Base-by-base conservation (phyloP, 2,113 vertebrate species). In the Cygnus atratus region DNA sequence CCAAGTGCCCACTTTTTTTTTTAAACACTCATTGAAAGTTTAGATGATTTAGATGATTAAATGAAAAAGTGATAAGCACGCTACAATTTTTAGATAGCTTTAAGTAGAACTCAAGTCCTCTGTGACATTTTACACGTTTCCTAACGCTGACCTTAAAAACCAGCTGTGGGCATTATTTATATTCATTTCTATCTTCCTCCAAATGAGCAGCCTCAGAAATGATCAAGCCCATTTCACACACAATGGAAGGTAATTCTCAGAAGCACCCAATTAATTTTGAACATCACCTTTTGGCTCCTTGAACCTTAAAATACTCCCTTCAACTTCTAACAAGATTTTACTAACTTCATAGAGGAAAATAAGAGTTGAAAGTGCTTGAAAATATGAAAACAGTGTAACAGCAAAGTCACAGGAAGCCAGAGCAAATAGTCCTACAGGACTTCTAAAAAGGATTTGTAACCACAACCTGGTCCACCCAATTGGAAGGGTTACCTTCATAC, bases 271-370 rank as follows among this genome's bases (percentile, higher is more conserved):
- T 78, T 66, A 8, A 22, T 88, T 83, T 72, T 79, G 79, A 75
- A 88, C 82, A 55, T 59, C 6, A 10, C 68, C 41, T 88, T 84
- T 82, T 72, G 62, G 19, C 65, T 95, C 4, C 66, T 65, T 67
- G 26, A 66, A 82, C 93, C 25, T 11, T 55, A 72, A 19, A 85
- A 88, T 46, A 72, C 44, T 79, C 28, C 19, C 78, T 87, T 75
- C 8, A 67, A 37, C 7, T 14, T 62, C 50, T 74, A 84, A 33
- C 15, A 41, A 21, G 28, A 44, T 78, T 75, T 41, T 82, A 13
- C 52, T 44, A 21, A 21, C 46, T 21, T 46, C 46, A 59, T 66
- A 71, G 52, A 59, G 41, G 12, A 50, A 15, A 43, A 52, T 16
- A 87, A 39, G 46, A 46, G 46, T 46, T 46, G 46, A 46, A 46